phyloP scores from a whole-genome alignment of 2,797 vertebrate species.

The Gouania willdenowi region DNA sequence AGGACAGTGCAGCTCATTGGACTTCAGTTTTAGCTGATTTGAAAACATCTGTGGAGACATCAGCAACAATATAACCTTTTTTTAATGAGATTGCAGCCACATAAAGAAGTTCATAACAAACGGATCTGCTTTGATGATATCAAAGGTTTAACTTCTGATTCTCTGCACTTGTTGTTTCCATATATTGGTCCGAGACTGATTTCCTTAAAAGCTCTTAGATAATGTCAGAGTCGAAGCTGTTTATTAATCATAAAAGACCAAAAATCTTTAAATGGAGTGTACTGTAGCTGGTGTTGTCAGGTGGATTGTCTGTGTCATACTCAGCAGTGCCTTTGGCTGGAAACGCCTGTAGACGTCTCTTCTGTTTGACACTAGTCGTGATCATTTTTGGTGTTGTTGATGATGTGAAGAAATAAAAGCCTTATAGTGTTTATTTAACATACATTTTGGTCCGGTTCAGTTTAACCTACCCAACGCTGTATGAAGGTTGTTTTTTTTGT shows the following conservation, averaged over 20 bases:
- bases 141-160: no score
- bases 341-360: conserved; percentile 30
- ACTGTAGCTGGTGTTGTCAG: conserved; percentile 39
- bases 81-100: no score
- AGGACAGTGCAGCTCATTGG: no score
- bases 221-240: conserved; percentile 4
- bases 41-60: no score
- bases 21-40: no score
- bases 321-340: conserved; percentile 92
- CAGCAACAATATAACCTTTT: no score
- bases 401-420: conserved; percentile 1
- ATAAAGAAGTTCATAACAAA: no score
- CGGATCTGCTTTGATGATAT: no score
- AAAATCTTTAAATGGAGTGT: conserved; percentile 47
- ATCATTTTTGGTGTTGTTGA: conserved; percentile 13
- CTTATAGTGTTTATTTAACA: background rate
- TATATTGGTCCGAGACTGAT: background rate
- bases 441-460: background rate
- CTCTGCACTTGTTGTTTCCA: no score
- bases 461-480: no score
- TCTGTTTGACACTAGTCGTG: conserved; percentile 13
- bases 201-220: background rate
- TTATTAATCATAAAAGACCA: conserved; percentile 60
- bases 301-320: conserved; percentile 72
- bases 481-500: no score